Evolutionary conservation across 1,140 invertebrate genomes (phyloP).

Genomic region (Drosophila suzukii): DNA sequence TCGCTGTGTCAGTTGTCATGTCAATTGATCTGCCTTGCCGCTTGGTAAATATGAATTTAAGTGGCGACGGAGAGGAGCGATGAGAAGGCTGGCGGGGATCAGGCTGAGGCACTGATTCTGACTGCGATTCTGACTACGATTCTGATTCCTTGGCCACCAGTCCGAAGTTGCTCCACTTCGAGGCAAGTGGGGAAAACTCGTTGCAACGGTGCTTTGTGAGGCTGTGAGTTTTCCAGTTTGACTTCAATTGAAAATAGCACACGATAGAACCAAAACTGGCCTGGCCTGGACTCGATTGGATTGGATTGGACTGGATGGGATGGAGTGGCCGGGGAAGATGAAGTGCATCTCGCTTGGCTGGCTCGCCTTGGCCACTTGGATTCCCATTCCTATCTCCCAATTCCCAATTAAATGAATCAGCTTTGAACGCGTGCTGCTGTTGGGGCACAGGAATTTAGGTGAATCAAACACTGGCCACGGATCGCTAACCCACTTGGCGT

Average conservation of each 20-base stretch:
- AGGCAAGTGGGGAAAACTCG: constrained; percentile 42
- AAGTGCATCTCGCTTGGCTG: constrained; percentile 35
- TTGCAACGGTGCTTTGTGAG: constrained; percentile 69
- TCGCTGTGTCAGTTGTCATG: constrained; percentile 63
- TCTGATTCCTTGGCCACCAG: constrained; percentile 49
- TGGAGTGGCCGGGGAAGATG: background rate
- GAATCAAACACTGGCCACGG: constrained; percentile 16
- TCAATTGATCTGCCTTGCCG: constrained; percentile 62
- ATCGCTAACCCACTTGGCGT: constrained; percentile 33
- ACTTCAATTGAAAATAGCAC: constrained; percentile 51
- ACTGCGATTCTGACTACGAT: constrained; percentile 11
- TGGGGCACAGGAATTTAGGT: constrained; percentile 30
- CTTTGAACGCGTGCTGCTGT: constrained; percentile 41
- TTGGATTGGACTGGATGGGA: background rate
- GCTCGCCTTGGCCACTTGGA: constrained; percentile 42
- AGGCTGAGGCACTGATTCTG: constrained; percentile 18
- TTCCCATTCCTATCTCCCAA: constrained; percentile 9
- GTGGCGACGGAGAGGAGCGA: background rate
- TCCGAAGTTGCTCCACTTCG: constrained; percentile 61
- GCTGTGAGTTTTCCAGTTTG: constrained; percentile 40
- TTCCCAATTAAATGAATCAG: constrained; percentile 49
- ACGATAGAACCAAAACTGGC: constrained; percentile 17
- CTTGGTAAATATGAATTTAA: constrained; percentile 66
- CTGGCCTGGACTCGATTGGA: constrained; percentile 3
- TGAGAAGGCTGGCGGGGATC: background rate